Evolutionary conservation across 1,140 invertebrate genomes (phyloP), one percentile per base, ranked within the genome.

Genomic region (Nixonia krombeini): DNA sequence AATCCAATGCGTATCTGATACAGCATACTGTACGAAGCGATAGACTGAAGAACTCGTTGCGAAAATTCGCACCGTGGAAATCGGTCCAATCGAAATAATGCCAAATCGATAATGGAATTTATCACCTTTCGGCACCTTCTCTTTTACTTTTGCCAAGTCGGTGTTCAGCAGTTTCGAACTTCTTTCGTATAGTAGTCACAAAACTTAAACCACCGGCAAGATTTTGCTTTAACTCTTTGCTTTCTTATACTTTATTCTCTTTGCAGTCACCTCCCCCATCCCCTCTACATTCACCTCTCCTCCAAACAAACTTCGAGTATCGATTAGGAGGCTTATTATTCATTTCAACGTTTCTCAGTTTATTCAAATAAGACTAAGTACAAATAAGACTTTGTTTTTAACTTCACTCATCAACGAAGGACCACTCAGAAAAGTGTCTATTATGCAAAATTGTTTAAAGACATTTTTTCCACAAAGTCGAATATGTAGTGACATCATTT

Each of bases 101-200:
- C n/a, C 53, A 42, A 28, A 46, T 47, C 53, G 41, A 53, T 65
- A 38, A 58, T 53, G 53, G 35, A 58, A 65, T 65, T 65, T 65
- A 65, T 65, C 53, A 42, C 52, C 62, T 31, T 65, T 65, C 33
- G 40, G 41, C 17, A 35, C 49, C 41, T 53, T 49, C 53, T 35
- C 58, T 46, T 35, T 12, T 38, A 17, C 52, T 13, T 47, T 44
- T 37, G 23, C n/a, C 40, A 23, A 16, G 6, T n/a, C 23, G 44
- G 56, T 46, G 46, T 64, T 64, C 51, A 2, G 52, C 52, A 56
- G 52, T 64, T 51, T 23, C 29, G n/a, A 46, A 38, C 44, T 47
- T 21, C 29, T 23, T 8, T 12, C 26, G 50, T 33, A 49, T 29
- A 29, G 40, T 16, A 45, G 51, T 31, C 51, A 26, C 51, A 46